Percentiles rank a stretch among this genome's conserved stretches.
These are phyloP conservation scores for Hypselothyrea guttata DNA, from an alignment of 2,888 invertebrate genomes.

Conservation along the genomic window DNA sequence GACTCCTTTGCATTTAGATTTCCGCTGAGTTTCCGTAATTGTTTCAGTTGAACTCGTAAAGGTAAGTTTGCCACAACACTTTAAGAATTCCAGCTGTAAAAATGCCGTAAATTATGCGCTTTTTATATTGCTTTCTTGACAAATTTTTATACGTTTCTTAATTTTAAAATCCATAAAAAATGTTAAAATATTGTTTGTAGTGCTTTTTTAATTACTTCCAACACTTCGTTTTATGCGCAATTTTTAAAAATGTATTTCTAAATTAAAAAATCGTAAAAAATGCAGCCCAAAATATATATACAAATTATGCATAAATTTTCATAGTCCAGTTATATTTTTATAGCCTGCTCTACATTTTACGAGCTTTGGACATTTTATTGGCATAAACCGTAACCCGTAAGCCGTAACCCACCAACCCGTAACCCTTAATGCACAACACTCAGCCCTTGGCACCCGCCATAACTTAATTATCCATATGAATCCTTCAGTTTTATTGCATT, in stretches of 20 bases:
- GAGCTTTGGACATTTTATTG: slow-evolving; percentile 62
- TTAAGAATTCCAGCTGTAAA: too few relatives aligned
- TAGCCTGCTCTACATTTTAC: slow-evolving; percentile 46
- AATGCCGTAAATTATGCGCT: too few relatives aligned
- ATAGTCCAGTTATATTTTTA: slow-evolving; percentile 41
- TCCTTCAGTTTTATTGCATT: slow-evolving; percentile 64
- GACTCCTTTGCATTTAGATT: slow-evolving; percentile 62
- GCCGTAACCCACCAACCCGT: slow-evolving; percentile 7
- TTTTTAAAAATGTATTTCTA: not conserved
- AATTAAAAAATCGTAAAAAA: slow-evolving; percentile 37
- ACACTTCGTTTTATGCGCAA: not conserved
- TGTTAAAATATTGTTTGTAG: too few relatives aligned
- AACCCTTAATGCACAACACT: not conserved
- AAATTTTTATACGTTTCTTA: too few relatives aligned
- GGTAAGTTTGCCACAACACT: not conserved
- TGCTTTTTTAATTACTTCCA: not conserved
- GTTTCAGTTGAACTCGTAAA: slow-evolving; percentile 11
- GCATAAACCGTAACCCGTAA: slow-evolving; percentile 11
- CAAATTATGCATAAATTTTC: slow-evolving; percentile 43
- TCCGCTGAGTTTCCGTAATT: slow-evolving; percentile 3
- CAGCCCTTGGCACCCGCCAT: slow-evolving; percentile 55
- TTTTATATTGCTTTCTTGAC: not conserved
- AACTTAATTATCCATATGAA: slow-evolving; percentile 76
- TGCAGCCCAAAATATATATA: slow-evolving; percentile 24
- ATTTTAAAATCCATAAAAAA: too few relatives aligned